Evolutionary conservation across 2,113 vertebrate species (phyloP), one percentile per base, ranked within the genome.

Genomic region (Anoura caudifer): DNA sequence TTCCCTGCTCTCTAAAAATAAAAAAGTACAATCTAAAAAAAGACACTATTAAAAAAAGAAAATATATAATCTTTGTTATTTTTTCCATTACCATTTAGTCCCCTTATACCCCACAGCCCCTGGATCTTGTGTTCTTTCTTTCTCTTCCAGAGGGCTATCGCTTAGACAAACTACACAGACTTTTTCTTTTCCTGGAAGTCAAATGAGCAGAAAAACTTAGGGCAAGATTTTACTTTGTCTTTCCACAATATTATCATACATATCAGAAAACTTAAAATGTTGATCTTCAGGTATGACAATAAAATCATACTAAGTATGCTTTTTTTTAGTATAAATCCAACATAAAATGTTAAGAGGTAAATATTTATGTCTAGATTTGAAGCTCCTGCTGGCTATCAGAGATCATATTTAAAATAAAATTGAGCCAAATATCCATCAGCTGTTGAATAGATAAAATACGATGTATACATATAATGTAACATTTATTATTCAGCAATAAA

Each of bases 381-480:
- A 82, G 75, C 17, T 73, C 63, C 79, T 77, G 14, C 67, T 72
- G 84, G 43, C 33, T 67, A 75, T 67, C 75, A 92, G 20, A 89
- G 41, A 77, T 87, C n/a, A 45, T 41, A 77, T 82, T 76, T 93
- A 80, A 96, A 83, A 97, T 77, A 65, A 94, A 89, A 70, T 77
- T 65, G 52, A 90, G 38, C 13, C 20, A 87, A 67, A 65, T 77
- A 79, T 38, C 15, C 52, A 84, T 77, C 59, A 90, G 38, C 43
- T 45, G 20, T 47, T 76, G n/a, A 82, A 87, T 82, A 50, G 3
- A 72, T 59, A 59, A 92, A 92, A 88, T 41, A 67, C 43, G 12
- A 7, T 67, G 3, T 90, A 41, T 50, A 12, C 31, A 76, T 81
- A 13, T 73, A 87, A 63, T 65, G 16, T 13, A 79, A 61, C 93